Conservation (phyloP, 2,113 vertebrate genomes). For the Sebastes fasciatus region DNA sequence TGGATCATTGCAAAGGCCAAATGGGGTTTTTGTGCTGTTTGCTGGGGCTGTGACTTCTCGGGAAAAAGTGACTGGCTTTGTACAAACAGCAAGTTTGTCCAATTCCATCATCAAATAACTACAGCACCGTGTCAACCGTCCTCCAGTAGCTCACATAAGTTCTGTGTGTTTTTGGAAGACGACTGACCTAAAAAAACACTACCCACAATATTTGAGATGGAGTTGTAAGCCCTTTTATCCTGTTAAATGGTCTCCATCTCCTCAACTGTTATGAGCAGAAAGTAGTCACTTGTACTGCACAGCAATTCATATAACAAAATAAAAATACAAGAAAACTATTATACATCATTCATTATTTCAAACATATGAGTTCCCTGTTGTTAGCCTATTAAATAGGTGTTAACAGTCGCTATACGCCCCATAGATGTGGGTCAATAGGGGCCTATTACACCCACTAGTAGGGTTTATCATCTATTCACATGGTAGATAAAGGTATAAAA, state of each 20-base stretch:
- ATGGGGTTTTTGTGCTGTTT: constrained; percentile 22
- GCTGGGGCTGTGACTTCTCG: neutral
- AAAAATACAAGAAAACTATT: neutral
- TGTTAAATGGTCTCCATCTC: neutral
- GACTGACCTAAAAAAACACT: constrained; percentile 4
- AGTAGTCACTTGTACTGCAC: neutral
- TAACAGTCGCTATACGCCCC: no score
- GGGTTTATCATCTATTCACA: no score
- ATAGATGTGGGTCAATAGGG: no score
- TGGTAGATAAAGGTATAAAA: no score
- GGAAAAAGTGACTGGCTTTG: neutral
- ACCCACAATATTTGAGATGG: constrained; percentile 6
- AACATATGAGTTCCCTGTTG: neutral
- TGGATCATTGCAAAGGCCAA: constrained; percentile 18
- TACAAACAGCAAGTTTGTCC: constrained; percentile 18
- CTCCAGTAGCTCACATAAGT: neutral
- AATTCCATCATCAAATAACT: constrained; percentile 17
- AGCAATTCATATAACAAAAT: neutral
- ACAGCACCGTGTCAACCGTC: constrained; percentile 17
- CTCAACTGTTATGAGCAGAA: neutral
- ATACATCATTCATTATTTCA: neutral
- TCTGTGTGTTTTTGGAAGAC: constrained; percentile 12
- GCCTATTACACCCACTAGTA: no score
- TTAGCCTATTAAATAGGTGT: no score
- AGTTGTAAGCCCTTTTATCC: constrained; percentile 8